A percentile compares a stretch with the other conserved stretches of the same genome.
phyloP scores from a whole-genome alignment of 2,113 vertebrate species.

The Elephantulus edwardii region DNA sequence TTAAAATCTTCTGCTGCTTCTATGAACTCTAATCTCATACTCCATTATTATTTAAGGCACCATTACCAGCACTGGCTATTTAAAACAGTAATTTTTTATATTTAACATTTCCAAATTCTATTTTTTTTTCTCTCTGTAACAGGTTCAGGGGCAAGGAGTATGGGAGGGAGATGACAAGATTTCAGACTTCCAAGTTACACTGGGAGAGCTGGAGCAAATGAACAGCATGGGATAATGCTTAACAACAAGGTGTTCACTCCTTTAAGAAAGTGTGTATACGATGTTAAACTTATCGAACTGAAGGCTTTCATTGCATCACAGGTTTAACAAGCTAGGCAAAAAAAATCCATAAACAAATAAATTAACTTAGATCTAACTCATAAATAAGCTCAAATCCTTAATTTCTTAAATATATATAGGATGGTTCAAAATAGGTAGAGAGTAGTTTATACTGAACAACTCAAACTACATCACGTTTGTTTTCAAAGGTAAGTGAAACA shows the following conservation, averaged over 20 bases:
- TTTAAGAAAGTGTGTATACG: neutral
- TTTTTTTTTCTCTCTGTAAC: slow-evolving; percentile 19
- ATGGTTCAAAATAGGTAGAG: too few species aligned
- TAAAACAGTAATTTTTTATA: neutral
- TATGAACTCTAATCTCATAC: neutral
- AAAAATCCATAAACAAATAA: neutral
- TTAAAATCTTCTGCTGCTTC: neutral
- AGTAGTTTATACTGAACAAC: too few species aligned
- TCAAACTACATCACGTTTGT: too few species aligned
- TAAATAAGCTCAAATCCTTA: neutral
- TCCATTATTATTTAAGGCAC: neutral
- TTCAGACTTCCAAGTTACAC: neutral
- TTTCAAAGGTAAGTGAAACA: too few species aligned
- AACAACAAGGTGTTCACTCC: neutral
- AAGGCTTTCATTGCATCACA: neutral
- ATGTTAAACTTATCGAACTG: neutral
- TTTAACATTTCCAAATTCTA: slow-evolving; percentile 11
- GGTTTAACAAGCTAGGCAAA: neutral
- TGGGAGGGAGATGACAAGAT: neutral
- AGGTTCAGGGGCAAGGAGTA: neutral
- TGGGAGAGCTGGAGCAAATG: neutral
- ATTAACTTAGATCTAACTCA: neutral
- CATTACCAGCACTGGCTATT: slow-evolving; percentile 18
- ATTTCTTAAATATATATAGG: neutral
- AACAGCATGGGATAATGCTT: neutral